Evolutionary conservation across 2,888 invertebrate species (phyloP).

Genomic region (Punctoribates punctum): DNA sequence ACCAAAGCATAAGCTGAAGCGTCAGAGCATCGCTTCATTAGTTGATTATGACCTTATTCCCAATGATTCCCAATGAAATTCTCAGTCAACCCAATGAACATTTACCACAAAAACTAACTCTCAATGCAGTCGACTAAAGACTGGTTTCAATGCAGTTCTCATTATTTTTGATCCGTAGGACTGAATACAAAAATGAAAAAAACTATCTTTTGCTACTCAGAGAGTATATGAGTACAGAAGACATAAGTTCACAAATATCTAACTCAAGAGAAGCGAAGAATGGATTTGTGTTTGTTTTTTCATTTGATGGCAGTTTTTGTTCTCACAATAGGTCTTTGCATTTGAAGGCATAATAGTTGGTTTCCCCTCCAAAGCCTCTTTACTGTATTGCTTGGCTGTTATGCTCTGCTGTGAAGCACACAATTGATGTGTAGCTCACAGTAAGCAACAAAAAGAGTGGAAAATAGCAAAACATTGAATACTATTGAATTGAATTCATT

Average conservation of each 20-base stretch:
- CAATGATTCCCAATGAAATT: neutral
- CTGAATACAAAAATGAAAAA: neutral
- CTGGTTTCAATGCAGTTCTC: neutral
- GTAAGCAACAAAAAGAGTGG: neutral
- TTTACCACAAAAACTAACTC: slow-evolving; percentile 20
- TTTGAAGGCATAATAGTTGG: slow-evolving; percentile 8
- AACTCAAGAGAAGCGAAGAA: neutral
- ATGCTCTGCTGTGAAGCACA: neutral
- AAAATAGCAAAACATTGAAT: neutral
- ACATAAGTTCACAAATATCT: neutral
- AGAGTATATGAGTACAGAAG: neutral
- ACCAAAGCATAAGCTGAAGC: slow-evolving; percentile 7
- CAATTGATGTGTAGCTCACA: neutral
- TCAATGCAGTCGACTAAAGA: neutral
- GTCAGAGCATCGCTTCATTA: slow-evolving; percentile 29
- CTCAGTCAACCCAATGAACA: neutral
- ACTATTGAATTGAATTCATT: neutral
- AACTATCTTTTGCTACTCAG: neutral
- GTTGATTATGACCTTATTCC: slow-evolving; percentile 8
- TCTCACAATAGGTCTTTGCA: neutral
- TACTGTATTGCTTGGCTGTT: slow-evolving; percentile 21
- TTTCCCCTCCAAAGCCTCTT: slow-evolving; percentile 29
- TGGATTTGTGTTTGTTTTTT: neutral
- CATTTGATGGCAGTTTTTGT: slow-evolving; percentile 2
- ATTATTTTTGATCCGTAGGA: neutral